Conservation (phyloP, 2,113 vertebrate genomes). For the Athene cunicularia region DNA sequence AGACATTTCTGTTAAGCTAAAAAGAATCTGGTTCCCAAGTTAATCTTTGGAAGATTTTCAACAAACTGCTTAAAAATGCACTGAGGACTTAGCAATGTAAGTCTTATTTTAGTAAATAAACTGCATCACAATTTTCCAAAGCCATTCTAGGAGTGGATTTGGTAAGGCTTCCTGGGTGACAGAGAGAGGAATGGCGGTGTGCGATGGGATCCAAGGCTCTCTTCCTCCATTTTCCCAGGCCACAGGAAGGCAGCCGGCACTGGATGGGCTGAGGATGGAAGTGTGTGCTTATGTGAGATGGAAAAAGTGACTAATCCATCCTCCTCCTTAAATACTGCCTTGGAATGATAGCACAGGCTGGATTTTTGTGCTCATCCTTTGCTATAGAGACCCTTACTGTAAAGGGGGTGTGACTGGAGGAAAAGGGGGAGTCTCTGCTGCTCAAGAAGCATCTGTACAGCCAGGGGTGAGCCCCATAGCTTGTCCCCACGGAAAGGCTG, state of each 20-base stretch:
- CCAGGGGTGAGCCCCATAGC: not conserved
- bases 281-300: not conserved
- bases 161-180: not conserved
- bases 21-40: not conserved
- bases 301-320: conserved; percentile 33
- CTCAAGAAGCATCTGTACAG: not conserved
- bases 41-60: conserved; percentile 39
- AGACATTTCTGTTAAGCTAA: not conserved
- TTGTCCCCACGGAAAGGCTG: not conserved
- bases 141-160: not conserved
- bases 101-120: conserved; percentile 26
- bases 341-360: not conserved
- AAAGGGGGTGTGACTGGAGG: not conserved
- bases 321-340: not conserved
- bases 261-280: not conserved
- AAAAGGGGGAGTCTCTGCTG: not conserved
- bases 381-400: not conserved
- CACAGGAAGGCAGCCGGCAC: not conserved
- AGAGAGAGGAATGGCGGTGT: not conserved
- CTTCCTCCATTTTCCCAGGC: not conserved
- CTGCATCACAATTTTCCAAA: not conserved
- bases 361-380: not conserved
- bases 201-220: not conserved
- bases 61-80: conserved; percentile 23
- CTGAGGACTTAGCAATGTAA: not conserved